Evolutionary conservation across 2,113 vertebrate genomes (phyloP).

Genomic region (Helogale parvula): DNA sequence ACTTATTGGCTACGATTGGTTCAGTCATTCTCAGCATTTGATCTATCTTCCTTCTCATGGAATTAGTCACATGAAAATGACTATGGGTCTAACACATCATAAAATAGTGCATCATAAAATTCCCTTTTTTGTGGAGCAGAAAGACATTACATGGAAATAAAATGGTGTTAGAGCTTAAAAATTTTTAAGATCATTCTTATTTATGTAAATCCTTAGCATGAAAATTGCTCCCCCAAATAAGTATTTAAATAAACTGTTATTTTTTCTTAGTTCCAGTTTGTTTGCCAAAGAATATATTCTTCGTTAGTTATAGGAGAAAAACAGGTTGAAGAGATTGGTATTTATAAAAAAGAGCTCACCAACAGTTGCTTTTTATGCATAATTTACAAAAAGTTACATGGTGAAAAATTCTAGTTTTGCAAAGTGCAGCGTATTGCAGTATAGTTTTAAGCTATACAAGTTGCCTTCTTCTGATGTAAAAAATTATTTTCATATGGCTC

Average conservation of each 20-base stretch:
- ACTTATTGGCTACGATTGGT: background rate
- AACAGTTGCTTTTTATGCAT: background rate
- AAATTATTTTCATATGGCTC: constrained; percentile 26
- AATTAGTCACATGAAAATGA: background rate
- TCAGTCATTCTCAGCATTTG: background rate
- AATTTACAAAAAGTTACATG: background rate
- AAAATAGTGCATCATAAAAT: background rate
- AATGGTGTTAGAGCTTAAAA: background rate
- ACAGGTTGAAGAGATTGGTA: background rate
- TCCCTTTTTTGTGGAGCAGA: background rate
- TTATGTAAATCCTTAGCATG: background rate
- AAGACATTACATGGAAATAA: background rate
- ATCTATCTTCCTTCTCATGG: background rate
- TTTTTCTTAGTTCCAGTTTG: background rate
- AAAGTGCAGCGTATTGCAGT: background rate
- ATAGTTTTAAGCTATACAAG: constrained; percentile 33
- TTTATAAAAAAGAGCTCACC: background rate
- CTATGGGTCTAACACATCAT: background rate
- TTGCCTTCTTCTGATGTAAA: constrained; percentile 16
- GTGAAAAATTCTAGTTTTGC: background rate
- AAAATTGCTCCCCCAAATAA: background rate
- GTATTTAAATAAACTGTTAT: background rate
- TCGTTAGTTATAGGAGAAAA: background rate
- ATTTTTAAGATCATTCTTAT: background rate
- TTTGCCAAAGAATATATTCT: background rate